These are phyloP conservation scores for Auanema sp. DNA, from an alignment of 2,888 invertebrate species.

Conservation along the genomic window DNA sequence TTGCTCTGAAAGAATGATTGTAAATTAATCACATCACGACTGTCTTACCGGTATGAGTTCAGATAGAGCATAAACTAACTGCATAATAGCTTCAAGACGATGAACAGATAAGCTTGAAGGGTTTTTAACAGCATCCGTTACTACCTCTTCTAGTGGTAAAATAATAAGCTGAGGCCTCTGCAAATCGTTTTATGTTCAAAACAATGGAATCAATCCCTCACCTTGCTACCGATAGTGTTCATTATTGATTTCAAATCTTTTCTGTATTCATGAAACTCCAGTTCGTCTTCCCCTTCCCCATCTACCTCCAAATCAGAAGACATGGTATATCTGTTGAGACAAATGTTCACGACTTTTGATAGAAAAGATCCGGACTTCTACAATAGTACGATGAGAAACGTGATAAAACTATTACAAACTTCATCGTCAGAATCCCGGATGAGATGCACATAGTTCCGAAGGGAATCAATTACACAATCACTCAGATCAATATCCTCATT, in stretches of 20 bases:
- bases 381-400: background rate
- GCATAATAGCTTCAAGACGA: conserved; percentile 34
- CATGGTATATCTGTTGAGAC: conserved; percentile 37
- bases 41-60: conserved; percentile 41
- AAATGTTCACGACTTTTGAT: conserved; percentile 25
- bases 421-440: conserved; percentile 10
- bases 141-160: conserved; percentile 33
- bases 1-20: conserved; percentile 27
- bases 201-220: conserved; percentile 13
- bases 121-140: conserved; percentile 21
- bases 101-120: conserved; percentile 25
- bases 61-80: conserved; percentile 42
- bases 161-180: conserved; percentile 38
- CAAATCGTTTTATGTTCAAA: conserved; percentile 5
- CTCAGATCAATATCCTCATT: conserved; percentile 36
- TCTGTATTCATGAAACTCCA: conserved; percentile 46
- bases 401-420: background rate
- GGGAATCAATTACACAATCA: conserved; percentile 30
- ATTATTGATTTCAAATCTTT: conserved; percentile 37
- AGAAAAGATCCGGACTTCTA: conserved; percentile 7
- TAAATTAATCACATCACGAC: background rate
- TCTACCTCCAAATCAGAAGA: conserved; percentile 38
- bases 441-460: conserved; percentile 27
- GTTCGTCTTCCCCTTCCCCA: conserved; percentile 49
- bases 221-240: conserved; percentile 36